Conservation (phyloP, 2,797 vertebrate genomes). For the Zalophus californianus region DNA sequence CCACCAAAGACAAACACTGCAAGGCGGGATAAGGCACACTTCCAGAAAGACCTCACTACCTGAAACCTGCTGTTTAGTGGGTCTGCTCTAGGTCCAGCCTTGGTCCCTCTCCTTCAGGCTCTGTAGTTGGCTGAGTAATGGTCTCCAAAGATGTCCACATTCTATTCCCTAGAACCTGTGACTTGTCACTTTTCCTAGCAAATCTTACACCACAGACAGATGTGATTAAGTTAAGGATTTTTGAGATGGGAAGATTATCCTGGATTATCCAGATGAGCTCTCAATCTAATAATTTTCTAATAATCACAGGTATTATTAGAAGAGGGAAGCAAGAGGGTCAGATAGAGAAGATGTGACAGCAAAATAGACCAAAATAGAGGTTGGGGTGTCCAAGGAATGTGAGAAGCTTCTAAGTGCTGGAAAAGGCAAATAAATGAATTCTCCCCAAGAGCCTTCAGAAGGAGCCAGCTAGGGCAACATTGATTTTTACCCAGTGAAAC, state of each 20-base stretch:
- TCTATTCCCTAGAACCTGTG: too few species aligned
- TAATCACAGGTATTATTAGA: not conserved
- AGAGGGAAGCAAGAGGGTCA: not conserved
- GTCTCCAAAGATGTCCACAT: too few species aligned
- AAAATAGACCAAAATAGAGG: not conserved
- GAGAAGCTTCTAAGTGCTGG: not conserved
- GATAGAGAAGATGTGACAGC: not conserved
- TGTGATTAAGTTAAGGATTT: not conserved
- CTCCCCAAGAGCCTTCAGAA: not conserved
- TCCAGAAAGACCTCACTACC: not conserved
- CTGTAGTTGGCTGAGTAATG: not conserved
- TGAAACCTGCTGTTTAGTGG: too few species aligned
- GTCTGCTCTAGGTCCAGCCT: too few species aligned
- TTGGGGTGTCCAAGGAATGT: not conserved
- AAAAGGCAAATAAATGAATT: not conserved
- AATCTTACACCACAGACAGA: not conserved
- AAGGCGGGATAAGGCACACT: accelerated
- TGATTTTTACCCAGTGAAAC: not conserved
- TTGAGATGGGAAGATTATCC: not conserved
- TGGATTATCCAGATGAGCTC: not conserved
- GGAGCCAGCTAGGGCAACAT: not conserved
- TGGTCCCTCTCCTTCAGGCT: not conserved
- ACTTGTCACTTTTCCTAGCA: not conserved
- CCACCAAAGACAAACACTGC: not conserved
- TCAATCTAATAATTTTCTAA: not conserved